Percentiles rank a stretch among this genome's conserved stretches.
phyloP scores from a whole-genome alignment of 2,888 invertebrate genomes.

The Diplolepis rosae region DNA sequence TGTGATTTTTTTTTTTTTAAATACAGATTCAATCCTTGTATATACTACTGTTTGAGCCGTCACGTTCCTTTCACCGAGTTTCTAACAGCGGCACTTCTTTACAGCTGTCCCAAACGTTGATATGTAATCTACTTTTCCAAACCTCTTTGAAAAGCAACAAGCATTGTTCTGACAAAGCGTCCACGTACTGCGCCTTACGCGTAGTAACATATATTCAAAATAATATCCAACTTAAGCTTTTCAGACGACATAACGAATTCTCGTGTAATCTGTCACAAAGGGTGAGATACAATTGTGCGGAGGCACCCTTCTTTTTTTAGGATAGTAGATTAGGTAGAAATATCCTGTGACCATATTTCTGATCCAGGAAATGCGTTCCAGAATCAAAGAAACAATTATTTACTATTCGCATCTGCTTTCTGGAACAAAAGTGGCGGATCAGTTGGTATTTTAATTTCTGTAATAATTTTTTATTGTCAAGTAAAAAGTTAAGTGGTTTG shows the following conservation, averaged over 20 bases:
- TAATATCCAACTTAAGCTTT: not conserved
- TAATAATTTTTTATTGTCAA: too few relatives aligned
- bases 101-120: conserved; percentile 46
- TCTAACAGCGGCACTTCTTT: conserved; percentile 30
- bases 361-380: too few relatives aligned
- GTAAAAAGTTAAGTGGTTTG: too few relatives aligned
- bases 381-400: too few relatives aligned
- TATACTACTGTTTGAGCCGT: not conserved
- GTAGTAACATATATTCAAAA: not conserved
- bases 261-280: conserved; percentile 26
- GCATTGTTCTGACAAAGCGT: conserved; percentile 45
- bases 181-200: not conserved
- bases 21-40: not conserved
- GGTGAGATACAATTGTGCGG: not conserved
- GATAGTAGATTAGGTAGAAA: too few relatives aligned
- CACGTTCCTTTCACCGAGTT: conserved; percentile 41
- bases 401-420: too few relatives aligned
- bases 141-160: conserved; percentile 50
- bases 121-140: conserved; percentile 64
- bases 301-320: not conserved
- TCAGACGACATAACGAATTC: conserved; percentile 42
- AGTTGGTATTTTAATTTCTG: too few relatives aligned
- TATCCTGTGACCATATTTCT: too few relatives aligned
- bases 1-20: not conserved
- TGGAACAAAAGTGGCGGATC: too few relatives aligned